Conservation (phyloP, 2,888 invertebrate genomes). For the Platycnemis pennipes region DNA sequence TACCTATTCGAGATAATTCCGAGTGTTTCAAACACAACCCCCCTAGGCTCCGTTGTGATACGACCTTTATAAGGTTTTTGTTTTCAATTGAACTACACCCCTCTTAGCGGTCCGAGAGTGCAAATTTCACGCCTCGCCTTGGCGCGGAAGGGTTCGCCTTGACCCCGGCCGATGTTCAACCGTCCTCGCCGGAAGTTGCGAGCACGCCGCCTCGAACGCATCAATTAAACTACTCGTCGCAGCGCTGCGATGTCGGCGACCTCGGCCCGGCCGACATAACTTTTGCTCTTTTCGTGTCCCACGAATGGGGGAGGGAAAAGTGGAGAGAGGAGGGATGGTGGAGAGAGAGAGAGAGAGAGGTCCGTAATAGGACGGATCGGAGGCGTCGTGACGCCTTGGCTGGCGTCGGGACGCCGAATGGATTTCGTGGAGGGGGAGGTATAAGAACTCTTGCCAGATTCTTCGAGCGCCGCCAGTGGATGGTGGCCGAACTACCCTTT, state of each 20-base stretch:
- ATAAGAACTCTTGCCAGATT: slow-evolving; percentile 45
- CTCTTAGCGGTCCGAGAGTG: no score
- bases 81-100: no score
- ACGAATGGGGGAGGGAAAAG: not conserved
- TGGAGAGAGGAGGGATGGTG: not conserved
- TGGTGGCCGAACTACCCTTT: not conserved
- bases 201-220: not conserved
- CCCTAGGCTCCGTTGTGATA: no score
- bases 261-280: not conserved
- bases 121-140: no score
- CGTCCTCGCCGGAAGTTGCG: no score
- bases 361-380: slow-evolving; percentile 12
- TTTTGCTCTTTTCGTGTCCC: not conserved
- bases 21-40: no score
- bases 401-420: slow-evolving; percentile 38
- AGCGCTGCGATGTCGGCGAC: not conserved
- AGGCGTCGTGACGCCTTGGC: slow-evolving; percentile 50
- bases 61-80: no score
- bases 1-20: no score
- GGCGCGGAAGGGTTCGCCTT: no score
- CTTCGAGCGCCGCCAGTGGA: not conserved
- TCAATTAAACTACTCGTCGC: not conserved
- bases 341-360: not conserved
- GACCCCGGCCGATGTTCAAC: no score
- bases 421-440: slow-evolving; percentile 26